Percentiles rank a stretch among this genome's conserved stretches.
These are phyloP conservation scores for Anomalospiza imberbis DNA, from an alignment of 2,797 vertebrate genomes.

Conservation along the genomic window DNA sequence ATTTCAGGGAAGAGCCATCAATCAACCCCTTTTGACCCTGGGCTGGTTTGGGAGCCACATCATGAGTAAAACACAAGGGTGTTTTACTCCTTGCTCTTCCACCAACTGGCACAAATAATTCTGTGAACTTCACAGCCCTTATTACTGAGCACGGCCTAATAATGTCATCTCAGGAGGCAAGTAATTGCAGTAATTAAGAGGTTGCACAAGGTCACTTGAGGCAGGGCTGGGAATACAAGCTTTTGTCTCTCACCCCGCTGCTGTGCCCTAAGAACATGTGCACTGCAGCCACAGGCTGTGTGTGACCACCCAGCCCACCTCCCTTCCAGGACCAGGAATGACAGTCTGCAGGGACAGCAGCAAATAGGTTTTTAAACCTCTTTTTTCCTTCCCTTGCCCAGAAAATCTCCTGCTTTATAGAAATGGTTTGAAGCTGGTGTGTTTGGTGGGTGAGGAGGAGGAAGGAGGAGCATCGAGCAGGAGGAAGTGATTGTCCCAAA, in stretches of 20 bases:
- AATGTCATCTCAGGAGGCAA: constrained; percentile 68
- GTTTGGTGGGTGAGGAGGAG: background rate
- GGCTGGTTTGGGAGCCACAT: constrained; percentile 12
- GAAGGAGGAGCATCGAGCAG: background rate
- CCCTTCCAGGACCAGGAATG: background rate
- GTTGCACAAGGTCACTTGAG: constrained; percentile 66
- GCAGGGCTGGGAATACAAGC: constrained; percentile 61
- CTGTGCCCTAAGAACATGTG: background rate
- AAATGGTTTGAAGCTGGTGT: background rate
- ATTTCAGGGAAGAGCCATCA: background rate
- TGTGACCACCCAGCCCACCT: background rate
- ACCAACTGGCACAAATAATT: constrained; percentile 36
- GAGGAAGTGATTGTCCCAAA: background rate
- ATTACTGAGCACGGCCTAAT: constrained; percentile 48
- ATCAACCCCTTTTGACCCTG: background rate
- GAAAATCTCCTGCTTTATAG: background rate
- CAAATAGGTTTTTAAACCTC: background rate
- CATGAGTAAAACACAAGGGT: background rate
- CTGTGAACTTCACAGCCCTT: constrained; percentile 65
- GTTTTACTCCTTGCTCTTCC: constrained; percentile 22
- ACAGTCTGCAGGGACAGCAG: background rate
- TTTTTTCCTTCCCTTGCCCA: background rate
- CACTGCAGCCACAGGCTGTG: background rate
- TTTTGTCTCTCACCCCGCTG: constrained; percentile 31
- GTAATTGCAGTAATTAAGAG: constrained; percentile 71